These are phyloP conservation scores for Hoplodrina ambigua DNA, from an alignment of 2,888 invertebrate genomes.

Conservation along the genomic window DNA sequence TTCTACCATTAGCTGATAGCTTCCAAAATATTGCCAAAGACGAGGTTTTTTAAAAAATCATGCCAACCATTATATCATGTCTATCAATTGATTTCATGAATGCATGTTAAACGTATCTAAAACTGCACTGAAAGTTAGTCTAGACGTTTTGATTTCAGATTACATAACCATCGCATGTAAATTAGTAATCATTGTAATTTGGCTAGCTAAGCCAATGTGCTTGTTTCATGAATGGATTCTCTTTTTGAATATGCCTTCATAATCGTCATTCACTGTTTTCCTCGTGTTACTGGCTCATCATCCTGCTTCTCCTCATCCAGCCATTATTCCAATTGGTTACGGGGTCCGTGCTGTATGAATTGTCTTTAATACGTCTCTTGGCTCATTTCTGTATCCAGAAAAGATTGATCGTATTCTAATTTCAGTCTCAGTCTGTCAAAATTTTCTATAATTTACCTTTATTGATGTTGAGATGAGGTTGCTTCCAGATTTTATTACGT, in stretches of 20 bases:
- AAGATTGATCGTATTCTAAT: no score
- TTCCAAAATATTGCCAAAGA: background rate
- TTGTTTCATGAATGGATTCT: constrained; percentile 8
- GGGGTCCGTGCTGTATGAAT: background rate
- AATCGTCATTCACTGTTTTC: background rate
- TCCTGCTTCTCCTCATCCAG: no score
- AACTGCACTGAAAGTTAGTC: constrained; percentile 35
- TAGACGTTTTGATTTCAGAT: constrained; percentile 26
- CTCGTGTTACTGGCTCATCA: background rate
- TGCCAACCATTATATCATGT: background rate
- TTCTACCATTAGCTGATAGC: background rate
- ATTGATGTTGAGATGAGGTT: no score
- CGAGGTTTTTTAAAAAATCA: background rate
- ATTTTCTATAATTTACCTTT: no score
- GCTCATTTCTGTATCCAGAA: background rate
- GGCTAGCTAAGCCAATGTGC: constrained; percentile 12
- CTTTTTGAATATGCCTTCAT: background rate
- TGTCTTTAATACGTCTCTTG: background rate
- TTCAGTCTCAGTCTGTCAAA: no score
- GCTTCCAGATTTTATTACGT: no score
- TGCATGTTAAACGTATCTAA: constrained; percentile 38
- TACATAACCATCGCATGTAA: constrained; percentile 45
- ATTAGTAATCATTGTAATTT: constrained; percentile 28
- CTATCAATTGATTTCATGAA: constrained; percentile 13
- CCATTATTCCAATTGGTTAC: no score